A percentile compares a stretch with the other conserved stretches of the same genome.
These are phyloP conservation scores for Drosophila tripunctata DNA, from an alignment of 2,888 invertebrate species.

Conservation along the genomic window DNA sequence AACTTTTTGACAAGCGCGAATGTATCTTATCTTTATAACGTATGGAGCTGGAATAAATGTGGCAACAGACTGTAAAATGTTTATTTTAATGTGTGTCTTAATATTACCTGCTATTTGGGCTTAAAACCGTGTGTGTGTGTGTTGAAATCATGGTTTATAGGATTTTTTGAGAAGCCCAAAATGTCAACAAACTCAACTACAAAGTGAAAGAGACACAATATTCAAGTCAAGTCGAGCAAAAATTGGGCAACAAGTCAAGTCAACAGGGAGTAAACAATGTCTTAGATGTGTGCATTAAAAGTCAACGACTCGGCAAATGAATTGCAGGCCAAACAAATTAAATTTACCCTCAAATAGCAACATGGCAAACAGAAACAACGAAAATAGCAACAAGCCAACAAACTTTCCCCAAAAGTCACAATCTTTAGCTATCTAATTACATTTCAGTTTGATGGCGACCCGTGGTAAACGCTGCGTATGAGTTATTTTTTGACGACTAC, in stretches of 20 bases:
- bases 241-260: slow-evolving; percentile 72
- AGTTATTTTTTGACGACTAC: slow-evolving; percentile 51
- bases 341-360: slow-evolving; percentile 55
- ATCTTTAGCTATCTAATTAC: slow-evolving; percentile 44
- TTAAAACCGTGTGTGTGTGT: slow-evolving; percentile 27
- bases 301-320: slow-evolving; percentile 77
- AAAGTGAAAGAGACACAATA: slow-evolving; percentile 5
- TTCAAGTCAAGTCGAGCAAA: slow-evolving; percentile 58
- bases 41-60: background rate
- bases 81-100: slow-evolving; percentile 1
- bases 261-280: slow-evolving; percentile 53
- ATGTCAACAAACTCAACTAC: slow-evolving; percentile 44
- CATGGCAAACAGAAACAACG: slow-evolving; percentile 18
- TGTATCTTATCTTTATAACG: slow-evolving; percentile 6
- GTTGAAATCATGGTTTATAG: slow-evolving; percentile 41
- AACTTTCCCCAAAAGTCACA: slow-evolving; percentile 26
- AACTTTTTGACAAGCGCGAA: slow-evolving; percentile 27
- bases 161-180: slow-evolving; percentile 3
- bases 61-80: slow-evolving; percentile 4
- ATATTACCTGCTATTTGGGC: slow-evolving; percentile 12
- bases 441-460: slow-evolving; percentile 32
- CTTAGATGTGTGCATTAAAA: slow-evolving; percentile 72
- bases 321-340: slow-evolving; percentile 75
- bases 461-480: slow-evolving; percentile 48
- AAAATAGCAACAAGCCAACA: slow-evolving; percentile 11